Conservation (phyloP, 2,797 vertebrate genomes). For the Acanthis flammea region DNA sequence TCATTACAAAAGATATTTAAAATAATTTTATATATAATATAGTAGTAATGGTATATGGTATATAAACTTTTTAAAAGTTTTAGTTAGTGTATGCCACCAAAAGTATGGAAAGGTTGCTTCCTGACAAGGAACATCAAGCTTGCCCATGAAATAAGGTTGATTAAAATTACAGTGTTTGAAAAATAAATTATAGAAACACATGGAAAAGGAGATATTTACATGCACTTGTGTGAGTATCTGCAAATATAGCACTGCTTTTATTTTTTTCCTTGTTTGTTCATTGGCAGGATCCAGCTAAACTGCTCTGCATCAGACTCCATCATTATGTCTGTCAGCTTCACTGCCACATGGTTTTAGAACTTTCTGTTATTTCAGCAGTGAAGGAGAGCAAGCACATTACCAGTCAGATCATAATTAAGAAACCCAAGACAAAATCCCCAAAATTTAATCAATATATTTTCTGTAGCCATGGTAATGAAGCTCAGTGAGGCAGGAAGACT, state of each 20-base stretch:
- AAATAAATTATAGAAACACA: not conserved
- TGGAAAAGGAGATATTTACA: not conserved
- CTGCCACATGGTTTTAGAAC: not conserved
- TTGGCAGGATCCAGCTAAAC: not conserved
- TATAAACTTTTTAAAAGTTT: fast-evolving
- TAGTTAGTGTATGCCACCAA: not conserved
- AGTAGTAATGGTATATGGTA: not conserved
- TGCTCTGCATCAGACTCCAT: not conserved
- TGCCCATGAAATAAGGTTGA: not conserved
- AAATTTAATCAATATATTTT: not conserved
- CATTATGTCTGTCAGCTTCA: constrained; percentile 17
- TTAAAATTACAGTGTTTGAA: not conserved
- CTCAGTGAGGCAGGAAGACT: not conserved
- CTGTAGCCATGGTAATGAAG: not conserved
- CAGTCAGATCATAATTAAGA: not conserved
- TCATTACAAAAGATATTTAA: not conserved
- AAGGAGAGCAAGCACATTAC: not conserved
- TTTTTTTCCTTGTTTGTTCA: not conserved
- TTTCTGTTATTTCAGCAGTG: constrained; percentile 22
- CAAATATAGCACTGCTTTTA: not conserved
- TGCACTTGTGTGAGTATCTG: not conserved
- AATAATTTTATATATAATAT: not conserved
- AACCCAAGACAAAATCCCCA: fast-evolving
- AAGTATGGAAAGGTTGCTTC: not conserved
- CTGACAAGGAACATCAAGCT: not conserved